Conservation (phyloP, 2,888 invertebrate genomes). For the Hylaea fasciaria region DNA sequence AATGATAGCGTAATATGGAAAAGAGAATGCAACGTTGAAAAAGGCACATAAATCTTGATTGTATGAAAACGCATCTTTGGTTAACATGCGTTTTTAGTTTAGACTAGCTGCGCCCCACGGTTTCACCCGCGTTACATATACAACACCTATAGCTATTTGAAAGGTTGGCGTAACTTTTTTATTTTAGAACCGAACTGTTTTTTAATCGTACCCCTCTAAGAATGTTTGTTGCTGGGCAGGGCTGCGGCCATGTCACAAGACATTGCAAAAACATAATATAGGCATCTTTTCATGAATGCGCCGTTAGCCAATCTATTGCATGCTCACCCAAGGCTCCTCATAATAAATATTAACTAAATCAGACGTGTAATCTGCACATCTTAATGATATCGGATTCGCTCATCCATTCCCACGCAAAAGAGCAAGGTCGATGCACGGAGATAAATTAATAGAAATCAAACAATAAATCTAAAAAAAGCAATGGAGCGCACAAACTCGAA, state of each 20-base stretch:
- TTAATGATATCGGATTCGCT: slow-evolving; percentile 31
- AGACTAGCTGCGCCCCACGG: too few species aligned
- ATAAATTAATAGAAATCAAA: slow-evolving; percentile 49
- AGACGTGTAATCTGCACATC: slow-evolving; percentile 27
- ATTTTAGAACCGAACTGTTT: not conserved
- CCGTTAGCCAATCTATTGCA: slow-evolving; percentile 21
- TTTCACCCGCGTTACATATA: too few species aligned
- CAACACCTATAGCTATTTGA: too few species aligned
- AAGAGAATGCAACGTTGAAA: slow-evolving; percentile 50
- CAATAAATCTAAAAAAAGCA: slow-evolving; percentile 46
- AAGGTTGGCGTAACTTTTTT: too few species aligned
- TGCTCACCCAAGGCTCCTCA: slow-evolving; percentile 21
- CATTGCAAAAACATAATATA: not conserved
- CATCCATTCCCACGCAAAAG: slow-evolving; percentile 50
- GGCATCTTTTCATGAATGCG: not conserved
- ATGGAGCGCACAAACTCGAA: slow-evolving; percentile 42
- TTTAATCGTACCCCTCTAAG: too few species aligned
- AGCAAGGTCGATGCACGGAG: slow-evolving; percentile 54
- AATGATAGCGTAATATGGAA: slow-evolving; percentile 33
- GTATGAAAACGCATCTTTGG: too few species aligned
- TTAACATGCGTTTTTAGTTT: too few species aligned
- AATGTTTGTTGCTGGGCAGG: too few species aligned
- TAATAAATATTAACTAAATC: slow-evolving; percentile 23
- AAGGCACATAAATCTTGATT: not conserved
- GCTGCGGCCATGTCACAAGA: too few species aligned